phyloP scores from a whole-genome alignment of 2,113 vertebrate genomes.

The Alces alces region DNA sequence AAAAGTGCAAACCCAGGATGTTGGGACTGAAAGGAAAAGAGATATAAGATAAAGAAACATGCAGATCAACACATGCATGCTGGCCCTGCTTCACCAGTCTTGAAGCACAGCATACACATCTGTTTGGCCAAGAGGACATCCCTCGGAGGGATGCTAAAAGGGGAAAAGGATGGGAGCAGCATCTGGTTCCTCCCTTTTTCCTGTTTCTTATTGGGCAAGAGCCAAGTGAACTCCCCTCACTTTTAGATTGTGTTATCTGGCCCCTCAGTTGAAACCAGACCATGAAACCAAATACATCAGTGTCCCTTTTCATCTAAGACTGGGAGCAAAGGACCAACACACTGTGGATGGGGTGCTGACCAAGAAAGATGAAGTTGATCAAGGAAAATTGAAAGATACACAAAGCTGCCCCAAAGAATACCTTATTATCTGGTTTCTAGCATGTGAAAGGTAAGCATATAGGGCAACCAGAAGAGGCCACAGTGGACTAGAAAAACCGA shows the following conservation, averaged over 20 bases:
- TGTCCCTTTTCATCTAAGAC: neutral
- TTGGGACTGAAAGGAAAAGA: neutral
- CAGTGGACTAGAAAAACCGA: neutral
- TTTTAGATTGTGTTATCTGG: neutral
- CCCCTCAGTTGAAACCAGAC: neutral
- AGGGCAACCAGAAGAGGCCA: neutral
- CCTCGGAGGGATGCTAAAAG: neutral
- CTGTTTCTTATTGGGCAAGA: neutral
- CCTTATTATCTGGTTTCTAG: neutral
- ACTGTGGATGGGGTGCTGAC: neutral
- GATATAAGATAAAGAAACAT: neutral
- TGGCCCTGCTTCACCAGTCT: neutral
- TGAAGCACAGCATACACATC: neutral
- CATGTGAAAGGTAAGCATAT: neutral
- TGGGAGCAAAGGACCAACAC: neutral
- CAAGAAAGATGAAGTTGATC: neutral
- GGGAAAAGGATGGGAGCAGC: neutral
- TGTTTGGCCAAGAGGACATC: neutral
- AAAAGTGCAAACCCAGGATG: neutral
- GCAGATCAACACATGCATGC: neutral
- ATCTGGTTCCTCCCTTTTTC: conserved; percentile 10
- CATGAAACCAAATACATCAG: neutral
- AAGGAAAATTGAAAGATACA: neutral
- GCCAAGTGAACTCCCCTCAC: neutral
- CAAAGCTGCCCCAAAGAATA: neutral